Base-by-base conservation (phyloP, 1,140 invertebrate genomes). In the Drosophila sturtevanti region DNA sequence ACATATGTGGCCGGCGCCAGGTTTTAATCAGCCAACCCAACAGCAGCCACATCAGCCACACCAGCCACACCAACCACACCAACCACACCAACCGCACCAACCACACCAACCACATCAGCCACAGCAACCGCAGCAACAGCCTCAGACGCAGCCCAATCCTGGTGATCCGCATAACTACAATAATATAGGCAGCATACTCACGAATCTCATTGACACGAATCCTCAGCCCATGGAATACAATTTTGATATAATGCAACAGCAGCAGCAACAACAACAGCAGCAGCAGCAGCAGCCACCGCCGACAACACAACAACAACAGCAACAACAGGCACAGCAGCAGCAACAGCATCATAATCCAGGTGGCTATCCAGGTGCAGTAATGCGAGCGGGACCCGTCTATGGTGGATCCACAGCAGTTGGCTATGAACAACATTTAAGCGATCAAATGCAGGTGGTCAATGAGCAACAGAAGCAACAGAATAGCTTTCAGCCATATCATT, bases 171-270 rank as follows among this genome's bases (percentile, higher is more conserved):
- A 91, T 60, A 92, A 80, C 21, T 91, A 92, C 55, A 92, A 92
- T 31, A 92, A 92, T 31, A 92, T 92, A 66, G 91, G 91, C 52
- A 92, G 91, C 72, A 92, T 92, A 77, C 78, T 92, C 54, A 92
- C 91, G 81, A 91, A 92, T 92, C 87, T 92, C 75, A 91, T 92
- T 65, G 89, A 92, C 41, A 89, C 81, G 21, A 91, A 84, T 75
- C 87, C 91, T 41, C 68, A 79, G 60, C 75, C 90, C 31, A 72
- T 91, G 89, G 90, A 91, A 60, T 91, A 91, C 60, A 91, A 90
- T 61, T 91, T 91, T 59, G 90, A 91, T 48, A 14, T 91, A 38
- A 80, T 91, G 87, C 86, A 80, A 51, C 78, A 87, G 11, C 72
- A 81, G 16, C 66, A 75, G 27, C 58, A 59, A 14, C 65, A 61